A percentile compares a stretch with the other conserved stretches of the same genome.
These are phyloP conservation scores for Phthorimaea operculella DNA, from an alignment of 1,140 invertebrate species.

Conservation along the genomic window DNA sequence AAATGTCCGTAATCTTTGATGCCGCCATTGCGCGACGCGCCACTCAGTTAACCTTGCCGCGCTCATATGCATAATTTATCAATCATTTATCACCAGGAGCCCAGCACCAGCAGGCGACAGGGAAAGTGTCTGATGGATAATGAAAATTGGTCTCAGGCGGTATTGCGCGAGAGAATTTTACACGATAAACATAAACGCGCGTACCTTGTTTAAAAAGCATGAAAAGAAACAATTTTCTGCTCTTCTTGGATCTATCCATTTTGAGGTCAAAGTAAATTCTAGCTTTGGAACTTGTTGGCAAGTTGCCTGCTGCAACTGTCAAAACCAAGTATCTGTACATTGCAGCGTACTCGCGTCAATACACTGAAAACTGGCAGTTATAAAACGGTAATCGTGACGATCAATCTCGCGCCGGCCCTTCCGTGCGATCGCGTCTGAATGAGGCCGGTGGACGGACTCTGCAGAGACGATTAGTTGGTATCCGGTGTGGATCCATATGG, in stretches of 20 bases:
- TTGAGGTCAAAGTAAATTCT: no score
- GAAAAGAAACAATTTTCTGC: no score
- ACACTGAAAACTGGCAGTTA: not conserved
- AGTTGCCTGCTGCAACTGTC: not conserved
- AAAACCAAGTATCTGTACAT: not conserved
- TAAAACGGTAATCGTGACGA: not conserved
- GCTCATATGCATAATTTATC: constrained; percentile 33
- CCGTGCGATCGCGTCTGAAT: not conserved
- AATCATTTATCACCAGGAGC: constrained; percentile 26
- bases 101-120: not conserved
- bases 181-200: no score
- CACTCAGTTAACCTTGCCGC: not conserved
- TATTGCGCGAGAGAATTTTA: no score
- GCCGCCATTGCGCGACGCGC: constrained; percentile 4
- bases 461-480: not conserved
- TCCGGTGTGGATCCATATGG: not conserved
- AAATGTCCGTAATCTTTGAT: not conserved
- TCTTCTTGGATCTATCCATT: no score
- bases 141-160: not conserved
- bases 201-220: no score
- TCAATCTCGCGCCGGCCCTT: not conserved
- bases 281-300: no score
- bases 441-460: not conserved
- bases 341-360: not conserved
- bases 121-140: constrained; percentile 1